phyloP scores from a whole-genome alignment of 2,113 vertebrate genomes.

The Tyrannus savana region DNA sequence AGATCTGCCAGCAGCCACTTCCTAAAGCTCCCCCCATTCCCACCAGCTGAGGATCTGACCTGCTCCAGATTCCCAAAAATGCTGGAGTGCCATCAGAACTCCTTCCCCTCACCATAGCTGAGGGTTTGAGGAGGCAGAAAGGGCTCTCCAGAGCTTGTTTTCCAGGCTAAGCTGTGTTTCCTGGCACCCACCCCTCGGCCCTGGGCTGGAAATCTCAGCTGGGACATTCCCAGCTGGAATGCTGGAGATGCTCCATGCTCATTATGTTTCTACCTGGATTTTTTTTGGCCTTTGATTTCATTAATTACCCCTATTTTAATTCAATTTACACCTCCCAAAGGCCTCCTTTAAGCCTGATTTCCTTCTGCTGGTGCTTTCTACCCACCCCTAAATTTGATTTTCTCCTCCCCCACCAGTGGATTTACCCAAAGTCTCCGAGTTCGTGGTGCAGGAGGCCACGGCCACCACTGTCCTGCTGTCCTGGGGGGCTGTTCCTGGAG shows the following conservation, averaged over 20 bases:
- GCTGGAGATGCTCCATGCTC: background rate
- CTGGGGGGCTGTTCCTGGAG: slow-evolving; percentile 77
- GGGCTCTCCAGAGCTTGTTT: background rate
- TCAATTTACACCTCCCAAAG: too few relatives aligned
- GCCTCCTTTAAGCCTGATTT: too few relatives aligned
- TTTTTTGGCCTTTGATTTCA: background rate
- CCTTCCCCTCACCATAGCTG: background rate
- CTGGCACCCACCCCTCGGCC: too few relatives aligned
- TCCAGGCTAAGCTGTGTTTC: too few relatives aligned
- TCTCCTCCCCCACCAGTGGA: slow-evolving; percentile 69
- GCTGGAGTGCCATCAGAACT: too few relatives aligned
- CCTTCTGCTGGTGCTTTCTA: background rate
- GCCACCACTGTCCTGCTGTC: slow-evolving; percentile 77
- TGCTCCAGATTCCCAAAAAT: background rate
- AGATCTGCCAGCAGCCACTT: too few relatives aligned
- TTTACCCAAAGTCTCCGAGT: slow-evolving; percentile 79
- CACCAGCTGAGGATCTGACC: too few relatives aligned
- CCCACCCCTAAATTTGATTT: background rate
- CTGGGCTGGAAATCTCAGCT: too few relatives aligned
- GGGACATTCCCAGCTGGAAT: too few relatives aligned
- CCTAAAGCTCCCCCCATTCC: background rate
- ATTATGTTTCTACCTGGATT: background rate
- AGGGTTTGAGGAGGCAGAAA: background rate
- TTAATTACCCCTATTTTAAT: too few relatives aligned
- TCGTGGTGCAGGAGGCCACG: slow-evolving; percentile 69